Evolutionary conservation across 2,888 invertebrate genomes (phyloP), one percentile per base, ranked within the genome.

Genomic region (Pachydiplax longipennis): DNA sequence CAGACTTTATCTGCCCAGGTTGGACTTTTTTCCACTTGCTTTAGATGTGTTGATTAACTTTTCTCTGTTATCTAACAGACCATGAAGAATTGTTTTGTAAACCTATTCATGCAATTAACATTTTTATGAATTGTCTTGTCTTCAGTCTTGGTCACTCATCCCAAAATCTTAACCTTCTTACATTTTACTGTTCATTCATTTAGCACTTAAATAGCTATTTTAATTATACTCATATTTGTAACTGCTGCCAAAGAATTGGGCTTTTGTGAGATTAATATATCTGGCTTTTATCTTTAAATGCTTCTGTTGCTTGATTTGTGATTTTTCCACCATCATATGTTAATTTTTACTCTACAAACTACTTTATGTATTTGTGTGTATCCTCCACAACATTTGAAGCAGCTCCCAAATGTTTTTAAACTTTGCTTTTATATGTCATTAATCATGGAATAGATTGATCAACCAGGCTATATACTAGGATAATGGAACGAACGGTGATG

Each of bases 231-330:
- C 65, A 65, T 87, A 37, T 87, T 87, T 65, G 37, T 87, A 61
- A 87, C 35, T 87, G 87, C 87, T 87, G 87, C 87, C 87, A 87
- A 87, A 87, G 87, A 87, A 35, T 37, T 87, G 61, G 87, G 65
- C 61, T 61, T 82, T 53, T 31, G 31, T 87, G 61, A 58, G 83
- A 37, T 65, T 87, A 87, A 58, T 61, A 35, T 61, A 35, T 58
- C 25, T 73, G 6, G 73, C 73, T 73, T 73, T 31, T 73, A 25
- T 73, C 73, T 73, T 35, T 35, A 12, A 37, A 37, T 87, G 87
- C 87, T 87, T 65, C 35, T 65, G 58, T 73, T 73, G 87, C 87
- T 87, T 65, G 6, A 12, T 87, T 87, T 65, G 22, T 58, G 25
- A 22, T 35, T 61, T 35, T 87, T 87, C 35, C 83, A 58, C 3